Percentiles rank a stretch among this genome's conserved stretches.
These are phyloP conservation scores for Sorex maritimensis DNA, from an alignment of 2,797 vertebrate genomes.

Conservation along the genomic window DNA sequence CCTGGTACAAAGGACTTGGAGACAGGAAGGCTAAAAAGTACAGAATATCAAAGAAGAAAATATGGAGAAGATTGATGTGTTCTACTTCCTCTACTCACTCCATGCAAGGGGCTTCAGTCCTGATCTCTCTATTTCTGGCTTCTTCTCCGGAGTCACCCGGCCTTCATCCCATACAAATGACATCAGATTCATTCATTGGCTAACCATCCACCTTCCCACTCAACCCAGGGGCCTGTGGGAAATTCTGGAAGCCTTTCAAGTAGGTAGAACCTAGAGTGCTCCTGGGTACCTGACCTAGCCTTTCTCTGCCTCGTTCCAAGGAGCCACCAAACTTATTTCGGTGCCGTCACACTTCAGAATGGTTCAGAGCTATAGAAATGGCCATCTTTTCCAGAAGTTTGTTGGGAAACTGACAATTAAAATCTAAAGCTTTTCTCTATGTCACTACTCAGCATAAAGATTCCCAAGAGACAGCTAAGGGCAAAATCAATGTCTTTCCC, in stretches of 20 bases:
- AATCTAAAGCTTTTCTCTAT: background rate
- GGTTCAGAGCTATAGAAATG: background rate
- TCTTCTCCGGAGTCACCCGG: background rate
- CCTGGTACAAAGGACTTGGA: background rate
- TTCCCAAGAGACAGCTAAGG: background rate
- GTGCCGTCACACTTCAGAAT: background rate
- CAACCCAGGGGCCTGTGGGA: background rate
- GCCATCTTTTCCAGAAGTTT: constrained; percentile 2
- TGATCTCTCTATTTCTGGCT: background rate
- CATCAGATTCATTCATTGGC: background rate
- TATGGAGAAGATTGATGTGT: background rate
- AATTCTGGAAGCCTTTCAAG: background rate
- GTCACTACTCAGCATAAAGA: background rate
- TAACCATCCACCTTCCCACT: background rate
- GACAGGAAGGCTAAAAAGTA: background rate
- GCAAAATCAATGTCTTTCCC: constrained; percentile 30
- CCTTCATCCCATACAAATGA: background rate
- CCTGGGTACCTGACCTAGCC: background rate
- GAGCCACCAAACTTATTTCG: background rate
- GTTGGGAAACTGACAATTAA: background rate
- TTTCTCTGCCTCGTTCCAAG: background rate
- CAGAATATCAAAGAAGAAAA: background rate
- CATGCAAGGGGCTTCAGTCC: background rate
- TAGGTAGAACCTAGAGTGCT: background rate
- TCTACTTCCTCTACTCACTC: background rate